Percentiles rank a stretch among this genome's conserved stretches.
phyloP scores from a whole-genome alignment of 2,113 vertebrate genomes.

The Takifugu flavidus region DNA sequence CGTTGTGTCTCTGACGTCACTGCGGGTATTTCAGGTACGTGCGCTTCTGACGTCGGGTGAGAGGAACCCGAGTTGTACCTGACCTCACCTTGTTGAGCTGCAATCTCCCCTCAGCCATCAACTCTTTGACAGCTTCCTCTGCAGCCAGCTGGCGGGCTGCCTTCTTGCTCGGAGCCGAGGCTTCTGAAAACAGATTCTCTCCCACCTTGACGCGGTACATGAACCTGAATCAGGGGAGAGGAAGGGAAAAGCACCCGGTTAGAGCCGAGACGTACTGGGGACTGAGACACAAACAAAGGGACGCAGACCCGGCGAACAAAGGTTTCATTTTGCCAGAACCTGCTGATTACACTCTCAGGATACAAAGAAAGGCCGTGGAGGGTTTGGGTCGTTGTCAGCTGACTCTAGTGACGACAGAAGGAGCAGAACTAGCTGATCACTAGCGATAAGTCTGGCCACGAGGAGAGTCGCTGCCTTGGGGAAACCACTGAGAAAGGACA shows the following conservation, averaged over 20 bases:
- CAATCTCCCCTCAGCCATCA: conserved; percentile 77
- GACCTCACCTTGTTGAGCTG: conserved; percentile 78
- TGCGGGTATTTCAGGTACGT: too few species aligned
- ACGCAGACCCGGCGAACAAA: background rate
- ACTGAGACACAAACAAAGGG: background rate
- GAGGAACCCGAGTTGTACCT: background rate
- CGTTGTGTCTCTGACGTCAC: background rate
- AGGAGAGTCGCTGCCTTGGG: background rate
- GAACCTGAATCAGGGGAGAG: conserved; percentile 78
- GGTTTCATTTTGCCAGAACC: background rate
- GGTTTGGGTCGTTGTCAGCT: conserved; percentile 30
- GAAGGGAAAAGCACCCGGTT: conserved; percentile 1
- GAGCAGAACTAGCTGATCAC: conserved; percentile 24
- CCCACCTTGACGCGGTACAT: conserved; percentile 91
- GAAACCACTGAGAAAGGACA: conserved; percentile 2
- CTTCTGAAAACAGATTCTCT: conserved; percentile 81
- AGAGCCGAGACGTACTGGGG: background rate
- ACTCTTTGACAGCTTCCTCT: conserved; percentile 88
- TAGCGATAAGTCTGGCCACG: background rate
- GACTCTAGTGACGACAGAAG: conserved; percentile 21
- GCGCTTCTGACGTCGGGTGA: too few species aligned
- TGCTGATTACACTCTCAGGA: background rate
- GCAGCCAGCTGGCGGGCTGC: conserved; percentile 92
- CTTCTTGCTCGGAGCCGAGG: conserved; percentile 93
- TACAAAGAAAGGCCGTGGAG: background rate